Evolutionary conservation across 2,113 vertebrate species (phyloP).

Genomic region (Sander vitreus): DNA sequence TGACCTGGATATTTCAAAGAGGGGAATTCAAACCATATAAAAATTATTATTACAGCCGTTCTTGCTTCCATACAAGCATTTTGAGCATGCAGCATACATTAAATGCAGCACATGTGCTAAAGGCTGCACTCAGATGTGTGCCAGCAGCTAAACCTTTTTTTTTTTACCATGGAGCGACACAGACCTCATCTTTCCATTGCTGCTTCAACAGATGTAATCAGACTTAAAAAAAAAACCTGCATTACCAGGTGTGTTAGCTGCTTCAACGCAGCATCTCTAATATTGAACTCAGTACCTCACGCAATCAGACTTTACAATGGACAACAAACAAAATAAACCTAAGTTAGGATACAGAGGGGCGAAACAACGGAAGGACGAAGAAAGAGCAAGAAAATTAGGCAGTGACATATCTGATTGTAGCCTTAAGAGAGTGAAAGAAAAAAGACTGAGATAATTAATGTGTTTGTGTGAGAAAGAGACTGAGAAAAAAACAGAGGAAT

Average conservation of each 20-base stretch:
- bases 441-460: slow-evolving; percentile 39
- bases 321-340: background rate
- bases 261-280: slow-evolving; percentile 25
- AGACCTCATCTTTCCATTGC: slow-evolving; percentile 48
- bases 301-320: background rate
- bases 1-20: background rate
- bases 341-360: background rate
- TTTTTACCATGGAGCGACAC: slow-evolving; percentile 15
- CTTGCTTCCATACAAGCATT: background rate
- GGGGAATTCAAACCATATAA: background rate
- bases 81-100: background rate
- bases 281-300: slow-evolving; percentile 11
- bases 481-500: slow-evolving; percentile 30
- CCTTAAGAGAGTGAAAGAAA: background rate
- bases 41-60: background rate
- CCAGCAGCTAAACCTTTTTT: slow-evolving; percentile 26
- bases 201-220: slow-evolving; percentile 59
- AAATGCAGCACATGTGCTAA: slow-evolving; percentile 10
- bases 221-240: slow-evolving; percentile 26
- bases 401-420: slow-evolving; percentile 10
- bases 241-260: slow-evolving; percentile 32
- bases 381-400: slow-evolving; percentile 5
- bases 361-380: background rate
- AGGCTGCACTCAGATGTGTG: slow-evolving; percentile 18
- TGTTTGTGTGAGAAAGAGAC: slow-evolving; percentile 41